Conservation (phyloP, 1,140 invertebrate genomes). For the Bradynema listronoti region DNA sequence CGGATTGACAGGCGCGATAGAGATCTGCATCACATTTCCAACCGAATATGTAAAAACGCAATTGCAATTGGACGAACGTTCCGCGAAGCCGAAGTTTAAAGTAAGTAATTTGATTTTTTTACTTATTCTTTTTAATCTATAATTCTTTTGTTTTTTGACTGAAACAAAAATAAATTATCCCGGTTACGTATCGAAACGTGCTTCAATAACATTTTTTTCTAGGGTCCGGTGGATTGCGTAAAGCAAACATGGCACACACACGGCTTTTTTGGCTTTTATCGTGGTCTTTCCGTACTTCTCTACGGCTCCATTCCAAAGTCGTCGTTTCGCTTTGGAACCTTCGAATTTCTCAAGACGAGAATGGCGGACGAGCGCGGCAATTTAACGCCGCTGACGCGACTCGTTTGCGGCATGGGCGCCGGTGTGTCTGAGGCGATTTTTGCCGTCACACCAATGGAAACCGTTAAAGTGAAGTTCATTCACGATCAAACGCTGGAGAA, state of each 20-base stretch:
- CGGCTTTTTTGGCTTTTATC: constrained; percentile 85
- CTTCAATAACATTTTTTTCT: too few relatives aligned
- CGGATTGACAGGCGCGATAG: constrained; percentile 84
- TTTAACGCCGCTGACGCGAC: constrained; percentile 68
- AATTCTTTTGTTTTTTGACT: too few relatives aligned
- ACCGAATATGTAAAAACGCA: constrained; percentile 99
- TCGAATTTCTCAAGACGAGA: constrained; percentile 80
- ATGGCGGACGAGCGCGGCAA: constrained; percentile 74
- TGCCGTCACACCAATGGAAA: constrained; percentile 94
- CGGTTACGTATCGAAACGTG: too few relatives aligned
- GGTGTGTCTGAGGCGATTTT: constrained; percentile 88
- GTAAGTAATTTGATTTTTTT: too few relatives aligned
- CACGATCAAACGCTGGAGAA: constrained; percentile 80
- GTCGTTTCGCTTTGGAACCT: constrained; percentile 78
- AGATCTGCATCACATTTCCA: constrained; percentile 98
- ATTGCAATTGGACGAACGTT: constrained; percentile 89
- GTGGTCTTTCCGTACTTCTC: constrained; percentile 85
- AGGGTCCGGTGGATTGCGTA: constrained; percentile 84
- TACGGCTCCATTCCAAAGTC: constrained; percentile 41
- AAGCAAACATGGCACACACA: constrained; percentile 80
- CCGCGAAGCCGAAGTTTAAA: constrained; percentile 63
- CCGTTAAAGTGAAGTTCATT: constrained; percentile 98
- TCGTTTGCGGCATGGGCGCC: constrained; percentile 87
- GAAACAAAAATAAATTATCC: too few relatives aligned
- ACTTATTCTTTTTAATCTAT: too few relatives aligned